Conservation (phyloP, 2,113 vertebrate species). For the Indicator maculatus region DNA sequence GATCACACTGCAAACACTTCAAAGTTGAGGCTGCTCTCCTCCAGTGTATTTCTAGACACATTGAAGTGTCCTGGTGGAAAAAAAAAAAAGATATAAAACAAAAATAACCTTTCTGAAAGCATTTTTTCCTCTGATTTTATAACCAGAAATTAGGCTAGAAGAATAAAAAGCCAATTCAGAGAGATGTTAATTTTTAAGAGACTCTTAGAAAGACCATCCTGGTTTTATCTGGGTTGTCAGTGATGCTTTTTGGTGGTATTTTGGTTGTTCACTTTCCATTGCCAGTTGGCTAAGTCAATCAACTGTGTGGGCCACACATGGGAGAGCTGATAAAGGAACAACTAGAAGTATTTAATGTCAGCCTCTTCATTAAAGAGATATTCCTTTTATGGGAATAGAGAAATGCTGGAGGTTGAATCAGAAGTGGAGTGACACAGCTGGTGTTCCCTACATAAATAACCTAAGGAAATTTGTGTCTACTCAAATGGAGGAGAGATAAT, state of each 20-base stretch:
- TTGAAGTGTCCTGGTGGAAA: not conserved
- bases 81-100: not conserved
- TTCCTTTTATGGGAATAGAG: not conserved
- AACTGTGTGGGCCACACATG: not conserved
- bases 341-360: not conserved
- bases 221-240: not conserved
- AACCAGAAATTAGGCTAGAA: not conserved
- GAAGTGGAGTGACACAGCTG: slow-evolving; percentile 4
- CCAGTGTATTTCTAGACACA: not conserved
- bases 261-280: not conserved
- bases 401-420: not conserved
- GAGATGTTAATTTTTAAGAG: not conserved
- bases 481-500: not conserved
- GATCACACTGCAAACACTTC: not conserved
- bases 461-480: slow-evolving; percentile 36
- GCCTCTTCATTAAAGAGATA: not conserved
- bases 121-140: not conserved
- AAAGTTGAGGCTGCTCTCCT: not conserved
- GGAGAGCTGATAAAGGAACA: not conserved
- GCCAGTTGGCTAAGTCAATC: not conserved
- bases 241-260: not conserved
- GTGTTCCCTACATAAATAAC: slow-evolving; percentile 31
- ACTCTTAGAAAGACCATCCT: not conserved
- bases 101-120: not conserved
- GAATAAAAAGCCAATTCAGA: not conserved